Conservation (phyloP, 2,797 vertebrate genomes). For the Scolopax bukidnonensis region DNA sequence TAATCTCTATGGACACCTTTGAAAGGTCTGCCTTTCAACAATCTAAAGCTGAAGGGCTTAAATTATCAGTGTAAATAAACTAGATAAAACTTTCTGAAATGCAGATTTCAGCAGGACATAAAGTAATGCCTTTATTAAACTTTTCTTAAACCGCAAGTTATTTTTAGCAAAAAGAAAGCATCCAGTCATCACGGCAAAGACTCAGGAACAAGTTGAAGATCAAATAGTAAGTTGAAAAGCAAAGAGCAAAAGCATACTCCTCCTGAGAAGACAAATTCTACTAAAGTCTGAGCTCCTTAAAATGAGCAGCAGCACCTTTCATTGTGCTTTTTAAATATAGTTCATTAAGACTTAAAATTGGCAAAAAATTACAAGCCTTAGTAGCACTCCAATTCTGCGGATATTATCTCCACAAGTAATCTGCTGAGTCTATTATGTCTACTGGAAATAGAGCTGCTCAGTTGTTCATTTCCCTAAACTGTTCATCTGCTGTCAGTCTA, state of each 20-base stretch:
- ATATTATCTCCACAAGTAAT: background rate
- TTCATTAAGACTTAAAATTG: background rate
- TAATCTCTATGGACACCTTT: background rate
- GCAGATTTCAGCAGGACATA: background rate
- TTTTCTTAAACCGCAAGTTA: background rate
- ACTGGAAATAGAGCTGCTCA: background rate
- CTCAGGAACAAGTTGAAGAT: background rate
- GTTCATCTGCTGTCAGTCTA: slow-evolving; percentile 23
- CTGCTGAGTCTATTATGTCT: background rate
- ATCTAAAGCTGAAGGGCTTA: background rate
- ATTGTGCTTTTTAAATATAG: background rate
- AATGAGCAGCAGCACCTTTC: background rate
- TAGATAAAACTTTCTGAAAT: background rate
- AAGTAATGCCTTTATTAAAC: background rate
- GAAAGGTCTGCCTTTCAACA: background rate
- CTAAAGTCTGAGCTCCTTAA: background rate
- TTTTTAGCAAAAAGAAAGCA: background rate
- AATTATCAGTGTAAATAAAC: background rate
- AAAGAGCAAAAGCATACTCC: background rate
- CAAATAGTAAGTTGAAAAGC: background rate
- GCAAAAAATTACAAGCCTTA: background rate
- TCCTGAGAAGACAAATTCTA: background rate
- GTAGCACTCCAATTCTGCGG: background rate
- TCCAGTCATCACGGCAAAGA: background rate
- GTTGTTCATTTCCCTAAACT: slow-evolving; percentile 40